Evolutionary conservation across 2,888 invertebrate genomes (phyloP).

Genomic region (Drosophila siamana): DNA sequence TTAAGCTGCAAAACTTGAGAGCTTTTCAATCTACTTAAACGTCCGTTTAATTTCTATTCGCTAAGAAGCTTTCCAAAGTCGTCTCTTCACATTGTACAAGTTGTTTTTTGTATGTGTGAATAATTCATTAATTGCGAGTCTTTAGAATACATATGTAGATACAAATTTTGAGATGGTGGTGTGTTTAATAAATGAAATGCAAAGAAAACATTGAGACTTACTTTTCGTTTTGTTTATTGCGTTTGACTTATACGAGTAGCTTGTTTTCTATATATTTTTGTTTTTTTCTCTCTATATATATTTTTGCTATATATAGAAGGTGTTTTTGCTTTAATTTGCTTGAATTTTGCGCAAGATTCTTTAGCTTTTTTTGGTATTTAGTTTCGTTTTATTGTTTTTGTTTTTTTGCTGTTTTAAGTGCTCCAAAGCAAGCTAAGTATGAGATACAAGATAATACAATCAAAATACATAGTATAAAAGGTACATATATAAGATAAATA

Average conservation of each 20-base stretch:
- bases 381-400: constrained; percentile 73
- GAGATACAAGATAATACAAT: constrained; percentile 84
- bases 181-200: constrained; percentile 58
- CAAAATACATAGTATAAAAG: constrained; percentile 76
- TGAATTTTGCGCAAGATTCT: constrained; percentile 59
- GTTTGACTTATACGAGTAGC: constrained; percentile 67
- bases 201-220: constrained; percentile 74
- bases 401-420: constrained; percentile 84
- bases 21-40: background rate
- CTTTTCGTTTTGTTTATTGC: constrained; percentile 68
- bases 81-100: constrained; percentile 1
- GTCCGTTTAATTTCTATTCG: background rate
- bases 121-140: constrained; percentile 11
- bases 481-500: constrained; percentile 43
- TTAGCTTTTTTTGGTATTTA: constrained; percentile 57
- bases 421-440: constrained; percentile 86
- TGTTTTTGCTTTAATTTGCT: constrained; percentile 49
- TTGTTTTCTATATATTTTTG: constrained; percentile 49
- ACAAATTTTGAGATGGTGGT: constrained; percentile 35
- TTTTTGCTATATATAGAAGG: constrained; percentile 52
- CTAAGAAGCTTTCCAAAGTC: background rate
- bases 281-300: constrained; percentile 45
- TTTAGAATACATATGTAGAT: constrained; percentile 12
- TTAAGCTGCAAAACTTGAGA: background rate
- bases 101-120: background rate